Percentiles rank a stretch among this genome's conserved stretches.
These are phyloP conservation scores for Vulpes vulpes DNA, from an alignment of 2,113 vertebrate species.

Conservation along the genomic window DNA sequence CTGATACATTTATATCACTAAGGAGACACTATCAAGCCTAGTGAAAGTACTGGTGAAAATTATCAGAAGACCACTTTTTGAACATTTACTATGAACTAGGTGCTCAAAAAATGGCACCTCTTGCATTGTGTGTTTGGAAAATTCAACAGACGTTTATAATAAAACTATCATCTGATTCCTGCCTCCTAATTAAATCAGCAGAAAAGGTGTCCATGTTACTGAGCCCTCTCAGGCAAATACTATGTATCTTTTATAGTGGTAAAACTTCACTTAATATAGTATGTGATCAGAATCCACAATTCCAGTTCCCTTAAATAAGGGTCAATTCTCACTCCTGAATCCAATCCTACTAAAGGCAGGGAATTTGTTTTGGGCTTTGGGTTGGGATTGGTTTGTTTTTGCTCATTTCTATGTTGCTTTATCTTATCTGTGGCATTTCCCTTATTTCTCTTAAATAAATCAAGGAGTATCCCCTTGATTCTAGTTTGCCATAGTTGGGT, in stretches of 20 bases:
- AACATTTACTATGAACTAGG: not conserved
- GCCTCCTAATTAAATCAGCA: not conserved
- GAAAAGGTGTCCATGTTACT: not conserved
- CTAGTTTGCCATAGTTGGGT: not conserved
- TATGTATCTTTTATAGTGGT: not conserved
- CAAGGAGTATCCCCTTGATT: not conserved
- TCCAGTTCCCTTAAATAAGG: not conserved
- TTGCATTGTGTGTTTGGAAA: not conserved
- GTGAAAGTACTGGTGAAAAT: not conserved
- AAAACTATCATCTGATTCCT: not conserved
- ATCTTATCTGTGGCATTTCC: not conserved
- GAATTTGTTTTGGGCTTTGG: not conserved
- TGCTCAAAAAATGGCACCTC: not conserved
- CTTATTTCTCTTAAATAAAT: not conserved
- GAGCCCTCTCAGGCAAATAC: not conserved
- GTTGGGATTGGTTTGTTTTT: not conserved
- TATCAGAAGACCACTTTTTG: not conserved
- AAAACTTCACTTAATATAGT: not conserved
- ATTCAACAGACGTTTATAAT: not conserved
- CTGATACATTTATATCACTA: not conserved
- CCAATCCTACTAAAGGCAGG: not conserved
- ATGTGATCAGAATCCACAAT: not conserved
- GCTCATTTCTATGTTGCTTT: not conserved
- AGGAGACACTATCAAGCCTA: not conserved
- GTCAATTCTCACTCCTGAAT: not conserved